Evolutionary conservation across 2,113 vertebrate species (phyloP), one percentile per base, ranked within the genome.

Genomic region (Xenus cinereus): DNA sequence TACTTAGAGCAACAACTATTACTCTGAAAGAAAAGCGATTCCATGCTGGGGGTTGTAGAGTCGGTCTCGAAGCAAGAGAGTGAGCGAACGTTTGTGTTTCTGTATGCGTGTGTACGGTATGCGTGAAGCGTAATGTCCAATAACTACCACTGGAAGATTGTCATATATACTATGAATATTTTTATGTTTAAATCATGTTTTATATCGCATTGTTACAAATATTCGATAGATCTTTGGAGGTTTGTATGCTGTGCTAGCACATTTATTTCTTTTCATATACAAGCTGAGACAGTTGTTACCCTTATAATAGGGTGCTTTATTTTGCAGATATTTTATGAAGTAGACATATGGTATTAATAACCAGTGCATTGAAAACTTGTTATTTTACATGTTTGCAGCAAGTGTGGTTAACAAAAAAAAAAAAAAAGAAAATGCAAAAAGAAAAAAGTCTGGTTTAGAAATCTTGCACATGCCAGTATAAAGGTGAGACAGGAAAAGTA

Each of bases 191-290:
- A 89, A 81, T 96, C 95, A 98, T 97, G 97, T 99, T 98, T 98
- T 98, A 76, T 98, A 97, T 98, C 41, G 33, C 98, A 89, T 97
- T 98, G 96, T 98, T 98, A 97, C 95, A 93, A 95, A 97, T 98
- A 97, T 95, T 95, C 60, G 3, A 51, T 96, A 98, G 98, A 96
- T 98, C 84, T 98, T 97, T 96, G 97, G 96, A 98, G 93, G 97
- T 98, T 99, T 99, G 98, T 98, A 98, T 98, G 98, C 97, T 97
- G 94, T 98, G 94, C 96, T 97, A 76, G 95, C 88, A 93, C 90
- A 95, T 98, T 98, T 98, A 84, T 98, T 48, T 48, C 48, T 83
- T 99, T 98, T 98, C 94, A 90, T 94, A 98, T 97, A 96, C 93
- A 98, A 98, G 98, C 98, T 98, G 97, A 85, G 60, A 92, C 37